Base-by-base conservation (phyloP, 2,113 vertebrate species). In the Struthidea cinerea region DNA sequence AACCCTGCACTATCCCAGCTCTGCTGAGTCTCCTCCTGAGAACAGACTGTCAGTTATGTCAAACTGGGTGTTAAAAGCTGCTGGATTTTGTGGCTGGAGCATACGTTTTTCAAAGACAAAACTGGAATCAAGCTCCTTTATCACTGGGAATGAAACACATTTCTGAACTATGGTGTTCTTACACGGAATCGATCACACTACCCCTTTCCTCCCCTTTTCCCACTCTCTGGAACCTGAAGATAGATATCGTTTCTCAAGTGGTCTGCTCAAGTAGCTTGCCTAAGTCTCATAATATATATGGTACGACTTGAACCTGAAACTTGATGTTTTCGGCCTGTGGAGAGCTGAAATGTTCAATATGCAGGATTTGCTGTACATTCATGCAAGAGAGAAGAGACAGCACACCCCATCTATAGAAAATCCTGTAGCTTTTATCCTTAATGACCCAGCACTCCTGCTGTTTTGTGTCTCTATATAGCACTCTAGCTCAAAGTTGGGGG, bases 11-110 rank as follows among this genome's bases (percentile, higher is more conserved):
- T 88, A 87, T 14, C 69, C 56, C 91, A 91, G 81, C 61, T 94
- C 92, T 93, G 89, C 75, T 78, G 92, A 94, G 69, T 49, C 71
- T 67, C 84, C 93, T 91, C 71, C 55, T 77, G 90, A 93, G 91
- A 97, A 93, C 59, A 95, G 84, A 77, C 93, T 90, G 90, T 75
- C 93, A 93, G 74, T 76, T 91, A 68, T 80, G 68, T 81, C 92
- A 96, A 85, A 91, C 56, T 56, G 78, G 75, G 88, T 94, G 89
- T 90, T 94, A 87, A 95, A 93, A 94, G 78, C 87, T 92, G 80
- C 95, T 89, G 91, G 78, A 87, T 96, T 91, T 88, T 91, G 85
- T 74, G 85, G 81, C 60, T 89, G 75, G 78, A 96, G 68, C 68
- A 60, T 50, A 89, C 7, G 5, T 80, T 93, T 92, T 67, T 30